These are phyloP conservation scores for Ericerus pela DNA, from an alignment of 1,140 invertebrate genomes.

Conservation along the genomic window DNA sequence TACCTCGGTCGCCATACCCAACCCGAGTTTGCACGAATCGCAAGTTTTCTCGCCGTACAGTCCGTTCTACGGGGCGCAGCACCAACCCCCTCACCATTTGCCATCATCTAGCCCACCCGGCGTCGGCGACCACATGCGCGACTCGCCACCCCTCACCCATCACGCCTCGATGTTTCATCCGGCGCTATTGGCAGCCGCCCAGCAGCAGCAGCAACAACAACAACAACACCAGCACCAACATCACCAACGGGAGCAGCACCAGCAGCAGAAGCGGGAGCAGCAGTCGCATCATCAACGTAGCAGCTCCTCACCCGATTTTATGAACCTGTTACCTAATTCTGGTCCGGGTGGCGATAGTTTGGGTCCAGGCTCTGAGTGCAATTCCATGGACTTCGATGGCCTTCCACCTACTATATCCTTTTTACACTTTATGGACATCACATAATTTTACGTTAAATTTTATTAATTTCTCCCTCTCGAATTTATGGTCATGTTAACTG, in stretches of 20 bases:
- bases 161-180: constrained; percentile 38
- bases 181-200: constrained; percentile 57
- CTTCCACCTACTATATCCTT: constrained; percentile 91
- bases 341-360: constrained; percentile 41
- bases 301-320: constrained; percentile 55
- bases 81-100: constrained; percentile 26
- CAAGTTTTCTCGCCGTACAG: constrained; percentile 83
- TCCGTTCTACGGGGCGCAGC: constrained; percentile 59
- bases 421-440: constrained; percentile 40
- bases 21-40: constrained; percentile 86
- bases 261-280: constrained; percentile 29
- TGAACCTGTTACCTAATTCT: constrained; percentile 40
- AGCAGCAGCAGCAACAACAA: constrained; percentile 29
- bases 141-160: constrained; percentile 25
- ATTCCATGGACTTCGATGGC: constrained; percentile 76
- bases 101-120: constrained; percentile 25
- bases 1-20: constrained; percentile 87
- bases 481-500: too few species aligned
- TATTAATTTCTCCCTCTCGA: too few species aligned
- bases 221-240: constrained; percentile 34
- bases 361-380: constrained; percentile 72
- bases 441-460: constrained; percentile 4
- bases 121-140: constrained; percentile 22
- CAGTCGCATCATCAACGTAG: not conserved
- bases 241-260: constrained; percentile 34